Evolutionary conservation across 2,888 invertebrate species (phyloP), one percentile per base, ranked within the genome.

Genomic region (Unio pictorum): DNA sequence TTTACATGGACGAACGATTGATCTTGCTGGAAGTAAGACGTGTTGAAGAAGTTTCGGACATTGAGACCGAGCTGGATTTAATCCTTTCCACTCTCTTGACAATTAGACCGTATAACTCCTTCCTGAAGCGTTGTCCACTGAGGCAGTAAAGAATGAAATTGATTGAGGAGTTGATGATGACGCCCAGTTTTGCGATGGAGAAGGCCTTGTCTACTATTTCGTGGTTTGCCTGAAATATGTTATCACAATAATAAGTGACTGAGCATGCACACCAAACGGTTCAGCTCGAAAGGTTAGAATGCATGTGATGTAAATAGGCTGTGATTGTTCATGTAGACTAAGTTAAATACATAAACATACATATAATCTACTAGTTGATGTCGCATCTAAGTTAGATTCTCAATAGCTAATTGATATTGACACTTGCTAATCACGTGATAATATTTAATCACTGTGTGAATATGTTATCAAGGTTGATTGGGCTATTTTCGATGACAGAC

Each of bases 91-190:
- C 45, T 5, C 18, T 61, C 34, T 61, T 61, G 34, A 45, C 45
- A 15, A 45, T 45, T 45, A 45, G 45, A 3, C 45, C 30, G 26
- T 65, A 63, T 4, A 83, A 67, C 65, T 83, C 82, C 45, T 71
- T 71, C 4, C 87, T 79, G 81, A 87, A 86, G 56, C 81, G 70
- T n/a, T 75, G 69, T 1, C 81, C 84, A 60, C 81, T 79, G 57
- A 84, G 68, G 59, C 84, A 83, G 78, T 85, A 85, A 59, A 85
- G 72, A 61, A 84, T 68, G 72, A 84, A 84, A 67, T 85, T 85
- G 72, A 86, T 78, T 30, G 85, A 82, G 17, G 86, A 85, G 73
- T 86, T 87, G 73, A 86, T 79, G 34, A 86, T 76, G 20, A 85
- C 75, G 0, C 84, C 84, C 30, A 80, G 79, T 58, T 82, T 82